A percentile compares a stretch with the other conserved stretches of the same genome.
Conservation (phyloP, 1,140 invertebrate genomes). For the Bombus huntii region DNA sequence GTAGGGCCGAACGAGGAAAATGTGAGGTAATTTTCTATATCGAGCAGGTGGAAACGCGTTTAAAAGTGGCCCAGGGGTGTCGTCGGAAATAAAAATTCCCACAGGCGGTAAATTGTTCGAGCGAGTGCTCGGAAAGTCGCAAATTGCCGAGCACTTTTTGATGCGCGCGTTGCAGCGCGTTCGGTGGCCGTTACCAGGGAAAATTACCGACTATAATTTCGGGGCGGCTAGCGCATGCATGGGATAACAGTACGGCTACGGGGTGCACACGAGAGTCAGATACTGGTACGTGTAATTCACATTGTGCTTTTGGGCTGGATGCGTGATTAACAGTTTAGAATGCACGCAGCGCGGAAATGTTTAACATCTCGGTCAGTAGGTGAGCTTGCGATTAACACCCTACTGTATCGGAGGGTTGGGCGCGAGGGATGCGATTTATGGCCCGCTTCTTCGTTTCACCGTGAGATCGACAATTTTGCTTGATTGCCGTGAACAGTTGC, state of each 20-base stretch:
- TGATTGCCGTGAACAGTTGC: background rate
- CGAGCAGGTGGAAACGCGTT: background rate
- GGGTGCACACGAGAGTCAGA: background rate
- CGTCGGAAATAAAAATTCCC: conserved; percentile 27
- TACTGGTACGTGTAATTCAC: background rate
- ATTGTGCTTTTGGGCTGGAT: conserved; percentile 14
- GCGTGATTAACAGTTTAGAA: conserved; percentile 41
- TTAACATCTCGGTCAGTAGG: conserved; percentile 45
- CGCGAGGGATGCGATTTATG: conserved; percentile 4
- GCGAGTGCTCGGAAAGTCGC: background rate
- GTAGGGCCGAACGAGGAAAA: background rate
- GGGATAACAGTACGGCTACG: background rate
- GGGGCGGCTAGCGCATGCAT: background rate
- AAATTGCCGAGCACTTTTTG: conserved; percentile 36
- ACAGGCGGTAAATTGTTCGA: background rate
- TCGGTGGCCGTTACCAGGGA: background rate
- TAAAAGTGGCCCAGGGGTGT: conserved; percentile 15
- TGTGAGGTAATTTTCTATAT: background rate
- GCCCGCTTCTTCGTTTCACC: conserved; percentile 11
- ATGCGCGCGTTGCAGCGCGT: background rate
- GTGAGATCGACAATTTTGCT: conserved; percentile 20
- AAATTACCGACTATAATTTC: conserved; percentile 36
- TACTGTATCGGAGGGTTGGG: background rate
- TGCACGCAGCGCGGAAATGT: conserved; percentile 7
- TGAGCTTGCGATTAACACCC: conserved; percentile 42